These are phyloP conservation scores for Sebastes schlegelii DNA, from an alignment of 2,113 vertebrate genomes.

Conservation along the genomic window DNA sequence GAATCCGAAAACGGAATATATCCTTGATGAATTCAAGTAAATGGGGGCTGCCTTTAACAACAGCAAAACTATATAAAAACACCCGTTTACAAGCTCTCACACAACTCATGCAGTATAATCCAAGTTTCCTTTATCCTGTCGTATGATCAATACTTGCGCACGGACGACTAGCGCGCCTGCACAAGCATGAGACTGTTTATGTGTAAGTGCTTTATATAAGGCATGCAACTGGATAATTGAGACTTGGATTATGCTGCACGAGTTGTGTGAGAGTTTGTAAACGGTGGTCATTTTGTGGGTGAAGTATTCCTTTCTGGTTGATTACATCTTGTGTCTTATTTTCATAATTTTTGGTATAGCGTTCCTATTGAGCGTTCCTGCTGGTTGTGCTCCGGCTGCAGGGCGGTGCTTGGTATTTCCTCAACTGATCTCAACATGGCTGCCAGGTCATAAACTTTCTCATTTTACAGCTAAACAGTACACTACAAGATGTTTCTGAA, in stretches of 20 bases:
- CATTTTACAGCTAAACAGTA: too few species aligned
- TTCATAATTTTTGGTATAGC: not conserved
- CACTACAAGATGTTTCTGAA: too few species aligned
- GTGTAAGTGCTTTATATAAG: not conserved
- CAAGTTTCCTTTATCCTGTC: not conserved
- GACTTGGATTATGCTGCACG: not conserved
- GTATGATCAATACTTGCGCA: not conserved
- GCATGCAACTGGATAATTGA: not conserved
- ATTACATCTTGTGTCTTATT: not conserved
- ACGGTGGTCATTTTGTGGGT: not conserved
- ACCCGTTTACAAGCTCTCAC: not conserved
- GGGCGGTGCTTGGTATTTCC: too few species aligned
- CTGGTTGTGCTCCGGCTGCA: too few species aligned
- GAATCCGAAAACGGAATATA: not conserved
- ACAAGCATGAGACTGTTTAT: not conserved
- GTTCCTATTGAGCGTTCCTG: too few species aligned
- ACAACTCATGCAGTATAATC: not conserved
- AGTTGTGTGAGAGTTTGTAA: not conserved
- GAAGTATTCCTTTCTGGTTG: not conserved
- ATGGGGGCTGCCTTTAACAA: not conserved
- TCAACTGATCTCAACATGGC: too few species aligned
- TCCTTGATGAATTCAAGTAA: not conserved
- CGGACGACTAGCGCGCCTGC: not conserved
- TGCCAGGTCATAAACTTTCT: too few species aligned
- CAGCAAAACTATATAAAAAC: too few species aligned